Conservation (phyloP, 2,113 vertebrate species). For the Aleadryas rufinucha region DNA sequence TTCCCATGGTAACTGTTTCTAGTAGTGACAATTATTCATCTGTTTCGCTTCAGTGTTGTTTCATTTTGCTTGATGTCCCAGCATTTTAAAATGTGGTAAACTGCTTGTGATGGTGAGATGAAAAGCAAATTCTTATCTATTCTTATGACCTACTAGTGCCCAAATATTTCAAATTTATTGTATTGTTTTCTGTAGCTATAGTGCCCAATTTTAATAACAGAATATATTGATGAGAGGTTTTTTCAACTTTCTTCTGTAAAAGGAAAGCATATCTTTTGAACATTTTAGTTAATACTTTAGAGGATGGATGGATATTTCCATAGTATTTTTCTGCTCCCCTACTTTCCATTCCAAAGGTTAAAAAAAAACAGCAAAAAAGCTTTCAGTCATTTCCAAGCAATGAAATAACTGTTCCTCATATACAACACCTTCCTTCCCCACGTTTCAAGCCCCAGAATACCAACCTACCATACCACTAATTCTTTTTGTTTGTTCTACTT, state of each 20-base stretch:
- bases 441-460: neutral
- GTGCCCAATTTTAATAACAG: neutral
- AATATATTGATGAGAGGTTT: neutral
- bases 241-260: neutral
- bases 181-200: neutral
- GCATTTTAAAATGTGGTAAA: neutral
- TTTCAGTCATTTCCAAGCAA: neutral
- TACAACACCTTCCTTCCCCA: neutral
- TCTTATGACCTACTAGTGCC: neutral
- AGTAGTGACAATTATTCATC: neutral
- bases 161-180: neutral
- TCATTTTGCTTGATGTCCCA: neutral
- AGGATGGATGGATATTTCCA: neutral
- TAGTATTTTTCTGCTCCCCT: neutral
- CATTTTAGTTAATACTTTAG: neutral
- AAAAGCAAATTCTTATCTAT: neutral
- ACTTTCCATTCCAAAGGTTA: neutral
- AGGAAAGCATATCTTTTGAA: neutral
- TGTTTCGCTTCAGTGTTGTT: neutral
- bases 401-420: neutral
- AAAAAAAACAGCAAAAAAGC: neutral
- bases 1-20: neutral
- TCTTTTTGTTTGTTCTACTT: neutral
- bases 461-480: neutral
- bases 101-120: neutral